Evolutionary conservation across 2,888 invertebrate species (phyloP).

Genomic region (Stenichneumon culpator): DNA sequence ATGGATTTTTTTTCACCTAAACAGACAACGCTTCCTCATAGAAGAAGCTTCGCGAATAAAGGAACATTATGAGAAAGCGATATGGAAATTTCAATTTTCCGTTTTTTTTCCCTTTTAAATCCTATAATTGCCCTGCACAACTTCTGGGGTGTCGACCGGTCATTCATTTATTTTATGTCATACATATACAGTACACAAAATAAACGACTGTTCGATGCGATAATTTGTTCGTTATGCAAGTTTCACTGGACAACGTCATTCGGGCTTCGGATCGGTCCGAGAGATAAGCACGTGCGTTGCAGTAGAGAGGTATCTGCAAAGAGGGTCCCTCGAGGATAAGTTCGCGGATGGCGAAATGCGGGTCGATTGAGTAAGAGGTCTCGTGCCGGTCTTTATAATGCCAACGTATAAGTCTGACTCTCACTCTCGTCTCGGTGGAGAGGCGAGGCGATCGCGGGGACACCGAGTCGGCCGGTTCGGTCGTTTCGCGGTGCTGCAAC

Average conservation of each 20-base stretch:
- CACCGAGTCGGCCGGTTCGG: neutral
- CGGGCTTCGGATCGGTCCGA: neutral
- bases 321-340: neutral
- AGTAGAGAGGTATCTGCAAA: neutral
- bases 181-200: neutral
- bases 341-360: neutral
- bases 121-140: neutral
- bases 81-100: too few species aligned
- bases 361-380: constrained; percentile 42
- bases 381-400: neutral
- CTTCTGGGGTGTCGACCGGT: too few species aligned
- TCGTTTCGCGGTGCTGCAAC: constrained; percentile 53
- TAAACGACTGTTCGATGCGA: neutral
- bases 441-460: constrained; percentile 4
- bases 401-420: neutral
- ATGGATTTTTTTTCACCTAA: too few species aligned
- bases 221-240: neutral
- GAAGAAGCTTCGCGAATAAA: too few species aligned
- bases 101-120: neutral
- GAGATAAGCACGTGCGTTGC: neutral
- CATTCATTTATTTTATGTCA: neutral
- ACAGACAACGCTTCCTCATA: too few species aligned
- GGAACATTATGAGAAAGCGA: too few species aligned
- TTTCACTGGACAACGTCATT: neutral
- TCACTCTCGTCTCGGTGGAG: neutral